A percentile compares a stretch with the other conserved stretches of the same genome.
phyloP scores from a whole-genome alignment of 2,113 vertebrate species.

The Leucosticte australis region DNA sequence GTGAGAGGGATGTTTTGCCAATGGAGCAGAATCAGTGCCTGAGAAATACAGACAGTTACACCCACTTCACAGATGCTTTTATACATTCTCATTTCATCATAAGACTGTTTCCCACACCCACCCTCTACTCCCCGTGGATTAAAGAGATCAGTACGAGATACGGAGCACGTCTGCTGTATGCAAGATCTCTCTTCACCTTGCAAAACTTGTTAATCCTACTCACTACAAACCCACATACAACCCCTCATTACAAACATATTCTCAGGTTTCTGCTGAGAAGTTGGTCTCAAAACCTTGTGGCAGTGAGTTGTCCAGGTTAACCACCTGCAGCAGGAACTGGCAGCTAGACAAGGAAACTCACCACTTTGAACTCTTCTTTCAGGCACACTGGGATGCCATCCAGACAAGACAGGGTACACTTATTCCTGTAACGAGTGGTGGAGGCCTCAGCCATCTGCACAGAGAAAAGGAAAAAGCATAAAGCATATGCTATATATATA shows the following conservation, averaged over 20 bases:
- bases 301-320: neutral
- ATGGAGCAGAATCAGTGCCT: neutral
- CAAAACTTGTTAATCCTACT: neutral
- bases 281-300: neutral
- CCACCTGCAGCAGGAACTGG: neutral
- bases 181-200: neutral
- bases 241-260: neutral
- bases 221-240: neutral
- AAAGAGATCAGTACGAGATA: neutral
- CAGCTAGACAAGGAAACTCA: slow-evolving; percentile 20
- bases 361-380: slow-evolving; percentile 73
- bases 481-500: neutral
- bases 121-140: neutral
- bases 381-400: slow-evolving; percentile 73
- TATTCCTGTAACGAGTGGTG: slow-evolving; percentile 57
- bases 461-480: neutral
- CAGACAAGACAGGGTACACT: slow-evolving; percentile 57
- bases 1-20: neutral
- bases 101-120: neutral
- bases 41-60: neutral
- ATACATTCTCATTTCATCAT: neutral
- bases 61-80: neutral
- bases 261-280: neutral
- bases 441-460: slow-evolving; percentile 71
- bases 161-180: accelerated